Base-by-base conservation (phyloP, 2,888 invertebrate species). In the Cryptops parisi region DNA sequence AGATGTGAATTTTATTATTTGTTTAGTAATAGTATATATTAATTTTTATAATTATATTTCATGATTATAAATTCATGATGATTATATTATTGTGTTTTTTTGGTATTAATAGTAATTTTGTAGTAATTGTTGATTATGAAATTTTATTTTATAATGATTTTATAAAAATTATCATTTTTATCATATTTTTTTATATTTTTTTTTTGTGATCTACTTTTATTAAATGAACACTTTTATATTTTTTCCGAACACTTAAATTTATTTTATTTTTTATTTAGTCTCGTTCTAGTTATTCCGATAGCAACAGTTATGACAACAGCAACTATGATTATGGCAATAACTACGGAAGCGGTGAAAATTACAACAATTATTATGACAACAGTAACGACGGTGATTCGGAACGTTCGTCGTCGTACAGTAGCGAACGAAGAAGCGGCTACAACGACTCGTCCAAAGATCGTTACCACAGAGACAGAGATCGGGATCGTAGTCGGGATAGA, bases 401-500 rank as follows among this genome's bases (percentile, higher is more conserved):
- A n/a, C 15, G 19, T 6, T 6, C 6, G 21, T 41, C 43, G 9
- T 33, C 43, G 5, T 50, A 50, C 25, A 15, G 40, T 1, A n/a
- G n/a, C n/a, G 50, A 50, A 41, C 21, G 23, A n/a, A 21, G 50
- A 9, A 48, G 33, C 38, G 22, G 39, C 23, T 33, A 33, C 15
- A 22, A 17, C 22, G 6, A 19, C 1, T 21, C 24, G 24, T 24
- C 33, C 15, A 50, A 24, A 53, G 53, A 53, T 19, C 47, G 55
- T 39, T 41, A 40, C 26, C 43, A 54, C 21, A 46, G 60, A 48
- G 52, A 56, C 50, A 52, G 59, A 15, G 51, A 51, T 9, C 15
- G 53, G 22, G 56, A 53, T 19, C 53, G 57, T 47, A 55, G 57
- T 44, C 41, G 58, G 39, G 52, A 54, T 21, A n/a, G 40, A 23